phyloP scores from a whole-genome alignment of 2,888 invertebrate species.

The Phyto melanocephala region DNA sequence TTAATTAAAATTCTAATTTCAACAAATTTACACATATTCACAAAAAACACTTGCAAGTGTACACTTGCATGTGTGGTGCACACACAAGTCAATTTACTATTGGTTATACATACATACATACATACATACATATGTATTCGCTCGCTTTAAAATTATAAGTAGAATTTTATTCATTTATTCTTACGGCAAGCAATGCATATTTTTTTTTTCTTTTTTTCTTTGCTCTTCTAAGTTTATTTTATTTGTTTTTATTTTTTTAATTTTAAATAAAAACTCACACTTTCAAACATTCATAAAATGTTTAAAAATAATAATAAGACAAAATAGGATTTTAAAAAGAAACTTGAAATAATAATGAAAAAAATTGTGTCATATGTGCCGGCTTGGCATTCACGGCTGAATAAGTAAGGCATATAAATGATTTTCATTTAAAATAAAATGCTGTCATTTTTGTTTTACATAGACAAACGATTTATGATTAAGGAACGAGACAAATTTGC shows the following conservation, averaged over 20 bases:
- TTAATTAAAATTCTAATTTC: constrained; percentile 55
- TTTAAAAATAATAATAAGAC: neutral
- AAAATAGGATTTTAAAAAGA: constrained; percentile 5
- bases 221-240: constrained; percentile 32
- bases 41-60: neutral
- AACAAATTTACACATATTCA: neutral
- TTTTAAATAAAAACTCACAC: neutral
- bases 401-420: constrained; percentile 49
- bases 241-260: neutral
- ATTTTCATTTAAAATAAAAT: constrained; percentile 34
- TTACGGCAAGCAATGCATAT: constrained; percentile 32
- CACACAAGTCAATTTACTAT: no score
- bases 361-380: constrained; percentile 57
- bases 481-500: neutral
- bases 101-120: neutral
- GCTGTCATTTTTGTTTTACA: constrained; percentile 17
- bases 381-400: constrained; percentile 62
- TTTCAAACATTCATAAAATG: neutral
- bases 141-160: neutral
- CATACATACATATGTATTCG: neutral
- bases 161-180: constrained; percentile 18
- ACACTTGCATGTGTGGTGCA: neutral
- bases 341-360: constrained; percentile 3
- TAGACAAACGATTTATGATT: neutral
- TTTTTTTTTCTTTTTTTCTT: neutral